These are phyloP conservation scores for Sinohyriopsis cumingii DNA, from an alignment of 2,888 invertebrate genomes.

Conservation along the genomic window DNA sequence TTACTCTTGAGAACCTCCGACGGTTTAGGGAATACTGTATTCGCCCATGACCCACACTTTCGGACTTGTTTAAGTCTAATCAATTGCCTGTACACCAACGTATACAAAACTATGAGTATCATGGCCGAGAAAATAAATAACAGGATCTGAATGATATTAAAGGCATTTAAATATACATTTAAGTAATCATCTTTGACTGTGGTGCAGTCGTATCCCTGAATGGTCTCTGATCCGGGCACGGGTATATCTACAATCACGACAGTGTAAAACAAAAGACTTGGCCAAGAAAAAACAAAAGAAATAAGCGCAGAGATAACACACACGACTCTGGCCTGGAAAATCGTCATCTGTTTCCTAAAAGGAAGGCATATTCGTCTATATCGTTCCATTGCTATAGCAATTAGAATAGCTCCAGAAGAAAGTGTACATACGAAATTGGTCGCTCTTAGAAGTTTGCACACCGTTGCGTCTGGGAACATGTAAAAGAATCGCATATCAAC, in stretches of 20 bases:
- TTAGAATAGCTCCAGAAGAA: conserved; percentile 42
- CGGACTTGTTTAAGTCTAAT: conserved; percentile 1
- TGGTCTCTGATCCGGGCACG: not conserved
- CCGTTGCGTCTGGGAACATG: conserved; percentile 40
- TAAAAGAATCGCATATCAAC: conserved; percentile 50
- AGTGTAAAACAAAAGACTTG: conserved; percentile 36
- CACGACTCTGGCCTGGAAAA: conserved; percentile 30
- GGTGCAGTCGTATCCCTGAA: conserved; percentile 37
- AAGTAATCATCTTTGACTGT: conserved; percentile 22
- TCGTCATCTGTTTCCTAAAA: conserved; percentile 34
- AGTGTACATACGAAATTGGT: conserved; percentile 40
- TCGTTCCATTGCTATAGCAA: conserved; percentile 52
- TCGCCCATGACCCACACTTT: no score
- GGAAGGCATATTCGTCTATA: conserved; percentile 38
- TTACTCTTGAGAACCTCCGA: no score
- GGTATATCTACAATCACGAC: conserved; percentile 20
- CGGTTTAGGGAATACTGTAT: no score
- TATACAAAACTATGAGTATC: conserved; percentile 27
- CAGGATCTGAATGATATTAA: conserved; percentile 24
- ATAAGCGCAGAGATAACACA: conserved; percentile 25
- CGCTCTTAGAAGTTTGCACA: conserved; percentile 50
- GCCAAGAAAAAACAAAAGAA: conserved; percentile 26
- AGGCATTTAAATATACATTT: conserved; percentile 22
- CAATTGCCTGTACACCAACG: conserved; percentile 26
- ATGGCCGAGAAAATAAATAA: conserved; percentile 25